Evolutionary conservation across 2,113 vertebrate genomes (phyloP).

Genomic region (Sapayoa aenigma): DNA sequence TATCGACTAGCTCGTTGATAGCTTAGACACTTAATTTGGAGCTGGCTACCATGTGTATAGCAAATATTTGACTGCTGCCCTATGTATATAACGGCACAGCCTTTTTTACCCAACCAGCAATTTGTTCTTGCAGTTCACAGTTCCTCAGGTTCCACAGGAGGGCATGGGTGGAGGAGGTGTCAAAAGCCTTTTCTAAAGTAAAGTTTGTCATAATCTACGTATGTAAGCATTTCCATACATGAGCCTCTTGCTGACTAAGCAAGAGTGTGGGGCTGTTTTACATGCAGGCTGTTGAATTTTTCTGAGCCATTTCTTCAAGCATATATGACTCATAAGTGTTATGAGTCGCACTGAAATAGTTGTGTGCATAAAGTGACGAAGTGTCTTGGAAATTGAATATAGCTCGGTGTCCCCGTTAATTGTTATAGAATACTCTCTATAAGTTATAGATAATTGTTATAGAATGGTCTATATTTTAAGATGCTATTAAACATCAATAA

Average conservation of each 20-base stretch:
- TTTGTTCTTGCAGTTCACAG: no score
- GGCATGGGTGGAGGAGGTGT: no score
- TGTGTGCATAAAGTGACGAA: not conserved
- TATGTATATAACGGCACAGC: no score
- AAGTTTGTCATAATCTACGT: no score
- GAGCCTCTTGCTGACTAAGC: no score
- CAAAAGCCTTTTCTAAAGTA: no score
- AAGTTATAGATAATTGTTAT: not conserved
- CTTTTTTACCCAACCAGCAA: no score
- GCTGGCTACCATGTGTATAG: no score
- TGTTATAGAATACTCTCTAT: not conserved
- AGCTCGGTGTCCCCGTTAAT: not conserved
- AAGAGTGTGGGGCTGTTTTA: not conserved
- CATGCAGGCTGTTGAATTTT: not conserved
- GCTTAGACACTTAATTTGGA: no score
- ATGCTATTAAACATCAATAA: not conserved
- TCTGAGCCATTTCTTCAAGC: not conserved
- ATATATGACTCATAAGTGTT: not conserved
- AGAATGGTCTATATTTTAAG: not conserved
- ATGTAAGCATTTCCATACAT: no score
- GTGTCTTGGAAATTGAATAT: not conserved
- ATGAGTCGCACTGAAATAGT: not conserved
- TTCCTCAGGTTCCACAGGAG: no score
- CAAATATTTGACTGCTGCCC: no score
- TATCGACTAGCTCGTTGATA: not conserved